These are phyloP conservation scores for Cylloceria caligata DNA, from an alignment of 2,888 invertebrate species.

Conservation along the genomic window DNA sequence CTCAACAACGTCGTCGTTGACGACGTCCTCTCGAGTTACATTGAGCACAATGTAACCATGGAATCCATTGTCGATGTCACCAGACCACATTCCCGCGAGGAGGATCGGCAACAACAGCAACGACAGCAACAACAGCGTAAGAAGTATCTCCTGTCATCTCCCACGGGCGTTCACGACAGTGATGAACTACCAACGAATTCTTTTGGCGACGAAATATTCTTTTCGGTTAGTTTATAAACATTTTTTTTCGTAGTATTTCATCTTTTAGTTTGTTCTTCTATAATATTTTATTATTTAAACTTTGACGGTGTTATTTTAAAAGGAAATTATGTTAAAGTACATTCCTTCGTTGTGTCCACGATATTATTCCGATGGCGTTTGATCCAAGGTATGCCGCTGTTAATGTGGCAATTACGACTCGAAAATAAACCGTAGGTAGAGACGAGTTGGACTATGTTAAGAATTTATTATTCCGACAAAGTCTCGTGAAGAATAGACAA, in stretches of 20 bases:
- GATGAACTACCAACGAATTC: slow-evolving; percentile 35
- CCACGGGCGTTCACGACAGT: slow-evolving; percentile 25
- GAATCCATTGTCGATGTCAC: slow-evolving; percentile 73
- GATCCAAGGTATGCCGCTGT: background rate
- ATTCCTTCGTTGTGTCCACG: too few species aligned
- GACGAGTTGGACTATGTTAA: background rate
- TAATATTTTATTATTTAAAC: too few species aligned
- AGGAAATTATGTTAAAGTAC: too few species aligned
- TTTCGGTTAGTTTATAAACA: too few species aligned
- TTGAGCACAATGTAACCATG: slow-evolving; percentile 73
- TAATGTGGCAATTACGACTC: background rate
- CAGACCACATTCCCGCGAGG: slow-evolving; percentile 55
- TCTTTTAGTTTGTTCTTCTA: too few species aligned
- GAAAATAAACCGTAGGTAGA: background rate
- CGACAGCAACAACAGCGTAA: slow-evolving; percentile 34
- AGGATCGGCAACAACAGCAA: slow-evolving; percentile 40
- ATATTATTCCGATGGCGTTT: too few species aligned
- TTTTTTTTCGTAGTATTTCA: too few species aligned
- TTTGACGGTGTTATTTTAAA: too few species aligned
- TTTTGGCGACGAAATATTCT: slow-evolving; percentile 25
- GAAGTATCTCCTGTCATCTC: slow-evolving; percentile 32
- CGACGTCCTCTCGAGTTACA: slow-evolving; percentile 69
- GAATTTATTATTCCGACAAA: background rate
- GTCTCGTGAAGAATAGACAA: slow-evolving; percentile 1
- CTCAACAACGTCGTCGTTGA: slow-evolving; percentile 41